Percentiles rank a stretch among this genome's conserved stretches.
phyloP scores from a whole-genome alignment of 2,113 vertebrate genomes.

The Illadopsis cleaveri region DNA sequence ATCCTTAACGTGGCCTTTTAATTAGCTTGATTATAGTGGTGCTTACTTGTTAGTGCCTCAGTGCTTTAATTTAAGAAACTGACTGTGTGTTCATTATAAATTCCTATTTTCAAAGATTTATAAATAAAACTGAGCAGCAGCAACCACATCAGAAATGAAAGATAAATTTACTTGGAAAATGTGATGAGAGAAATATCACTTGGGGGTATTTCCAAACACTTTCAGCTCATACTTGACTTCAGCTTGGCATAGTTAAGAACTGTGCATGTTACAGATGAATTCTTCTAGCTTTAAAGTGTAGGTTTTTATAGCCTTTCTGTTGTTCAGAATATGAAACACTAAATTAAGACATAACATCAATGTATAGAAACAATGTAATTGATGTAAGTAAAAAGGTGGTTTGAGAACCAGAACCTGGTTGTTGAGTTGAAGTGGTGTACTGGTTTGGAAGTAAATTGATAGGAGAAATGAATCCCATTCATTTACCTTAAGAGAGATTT shows the following conservation, averaged over 20 bases:
- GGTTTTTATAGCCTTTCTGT: background rate
- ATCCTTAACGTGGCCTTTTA: slow-evolving; percentile 52
- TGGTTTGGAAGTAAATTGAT: background rate
- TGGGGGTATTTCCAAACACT: slow-evolving; percentile 25
- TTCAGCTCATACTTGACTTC: slow-evolving; percentile 12
- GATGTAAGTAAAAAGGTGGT: background rate
- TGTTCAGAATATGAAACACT: background rate
- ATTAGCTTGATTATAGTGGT: slow-evolving; percentile 59
- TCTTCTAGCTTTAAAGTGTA: background rate
- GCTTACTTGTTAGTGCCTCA: slow-evolving; percentile 19
- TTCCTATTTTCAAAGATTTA: slow-evolving; percentile 26
- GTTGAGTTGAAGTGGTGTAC: background rate
- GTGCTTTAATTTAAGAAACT: slow-evolving; percentile 40
- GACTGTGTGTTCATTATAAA: slow-evolving; percentile 33
- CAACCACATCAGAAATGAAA: background rate
- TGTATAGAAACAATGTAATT: background rate
- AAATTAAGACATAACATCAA: background rate
- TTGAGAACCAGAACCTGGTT: background rate
- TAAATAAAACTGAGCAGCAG: slow-evolving; percentile 40
- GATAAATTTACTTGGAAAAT: background rate
- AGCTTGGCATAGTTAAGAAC: background rate
- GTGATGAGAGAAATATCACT: slow-evolving; percentile 12
- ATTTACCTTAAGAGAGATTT: background rate
- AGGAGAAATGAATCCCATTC: background rate
- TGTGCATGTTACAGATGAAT: background rate